Percentiles rank a stretch among this genome's conserved stretches.
Evolutionary conservation across 2,888 invertebrate genomes (phyloP).

Genomic region (Macrophya alboannulata): DNA sequence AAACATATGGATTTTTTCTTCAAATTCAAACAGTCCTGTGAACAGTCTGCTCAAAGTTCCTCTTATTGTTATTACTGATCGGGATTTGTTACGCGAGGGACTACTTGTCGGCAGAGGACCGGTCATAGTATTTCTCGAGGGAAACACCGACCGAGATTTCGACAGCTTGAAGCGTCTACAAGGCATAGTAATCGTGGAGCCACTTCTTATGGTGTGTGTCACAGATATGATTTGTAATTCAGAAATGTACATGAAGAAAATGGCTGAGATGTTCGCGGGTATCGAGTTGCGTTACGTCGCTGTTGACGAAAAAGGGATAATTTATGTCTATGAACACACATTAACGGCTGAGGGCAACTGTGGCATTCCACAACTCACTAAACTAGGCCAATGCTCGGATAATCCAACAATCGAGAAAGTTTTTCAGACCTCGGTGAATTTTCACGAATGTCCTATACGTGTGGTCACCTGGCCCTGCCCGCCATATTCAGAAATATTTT

Average conservation of each 20-base stretch:
- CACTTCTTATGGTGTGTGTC: constrained; percentile 12
- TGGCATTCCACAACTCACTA: constrained; percentile 5
- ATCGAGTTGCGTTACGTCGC: constrained; percentile 16
- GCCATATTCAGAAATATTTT: not conserved
- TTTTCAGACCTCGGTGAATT: not conserved
- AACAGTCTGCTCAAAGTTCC: not conserved
- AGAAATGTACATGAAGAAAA: constrained; percentile 19
- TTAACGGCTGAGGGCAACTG: constrained; percentile 6
- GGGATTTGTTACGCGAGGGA: constrained; percentile 1
- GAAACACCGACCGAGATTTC: constrained; percentile 6
- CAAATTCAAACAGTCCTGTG: not conserved
- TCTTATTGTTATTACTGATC: not conserved
- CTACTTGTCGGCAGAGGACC: not conserved
- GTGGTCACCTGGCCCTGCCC: constrained; percentile 13
- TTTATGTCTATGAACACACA: constrained; percentile 20
- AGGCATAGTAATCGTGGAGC: not conserved
- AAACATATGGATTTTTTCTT: constrained; percentile 10
- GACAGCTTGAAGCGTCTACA: not conserved
- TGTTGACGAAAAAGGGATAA: not conserved
- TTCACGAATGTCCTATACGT: constrained; percentile 19
- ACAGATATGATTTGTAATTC: not conserved
- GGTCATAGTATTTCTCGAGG: constrained; percentile 32
- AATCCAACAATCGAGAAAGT: not conserved
- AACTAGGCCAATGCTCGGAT: constrained; percentile 15
- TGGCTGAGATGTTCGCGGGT: not conserved